Evolutionary conservation across 2,797 vertebrate species (phyloP).

Genomic region (Euthynnus affinis): DNA sequence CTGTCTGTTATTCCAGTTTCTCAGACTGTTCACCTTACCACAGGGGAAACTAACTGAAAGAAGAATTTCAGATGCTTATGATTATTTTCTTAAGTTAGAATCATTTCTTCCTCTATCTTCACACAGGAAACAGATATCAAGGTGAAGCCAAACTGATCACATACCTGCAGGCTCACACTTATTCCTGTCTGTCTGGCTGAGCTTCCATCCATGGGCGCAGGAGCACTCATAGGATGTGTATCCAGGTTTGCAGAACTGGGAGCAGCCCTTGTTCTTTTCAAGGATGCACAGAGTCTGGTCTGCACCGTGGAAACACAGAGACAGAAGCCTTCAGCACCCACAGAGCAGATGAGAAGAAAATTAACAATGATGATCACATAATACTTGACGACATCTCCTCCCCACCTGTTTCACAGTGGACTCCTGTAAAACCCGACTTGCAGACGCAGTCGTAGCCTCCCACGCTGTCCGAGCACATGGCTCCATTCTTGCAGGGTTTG

Average conservation of each 20-base stretch:
- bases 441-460: conserved; percentile 88
- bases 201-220: conserved; percentile 83
- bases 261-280: conserved; percentile 82
- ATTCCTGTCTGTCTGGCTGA: conserved; percentile 56
- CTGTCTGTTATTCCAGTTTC: conserved; percentile 59
- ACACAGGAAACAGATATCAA: background rate
- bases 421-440: conserved; percentile 84
- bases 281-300: conserved; percentile 82
- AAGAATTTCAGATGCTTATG: background rate
- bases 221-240: conserved; percentile 84
- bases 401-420: conserved; percentile 85
- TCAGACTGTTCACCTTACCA: conserved; percentile 71
- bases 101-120: background rate
- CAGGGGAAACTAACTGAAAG: conserved; percentile 74
- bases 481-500: conserved; percentile 87
- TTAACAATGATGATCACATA: background rate
- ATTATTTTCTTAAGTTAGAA: background rate
- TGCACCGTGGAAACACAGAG: conserved; percentile 43
- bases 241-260: conserved; percentile 88
- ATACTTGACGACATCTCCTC: rapidly evolving
- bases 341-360: background rate
- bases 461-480: conserved; percentile 88
- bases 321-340: background rate
- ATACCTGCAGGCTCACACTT: conserved; percentile 82
- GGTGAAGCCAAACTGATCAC: conserved; percentile 2